Conservation (phyloP, 2,888 invertebrate species). For the Rhingia campestris region DNA sequence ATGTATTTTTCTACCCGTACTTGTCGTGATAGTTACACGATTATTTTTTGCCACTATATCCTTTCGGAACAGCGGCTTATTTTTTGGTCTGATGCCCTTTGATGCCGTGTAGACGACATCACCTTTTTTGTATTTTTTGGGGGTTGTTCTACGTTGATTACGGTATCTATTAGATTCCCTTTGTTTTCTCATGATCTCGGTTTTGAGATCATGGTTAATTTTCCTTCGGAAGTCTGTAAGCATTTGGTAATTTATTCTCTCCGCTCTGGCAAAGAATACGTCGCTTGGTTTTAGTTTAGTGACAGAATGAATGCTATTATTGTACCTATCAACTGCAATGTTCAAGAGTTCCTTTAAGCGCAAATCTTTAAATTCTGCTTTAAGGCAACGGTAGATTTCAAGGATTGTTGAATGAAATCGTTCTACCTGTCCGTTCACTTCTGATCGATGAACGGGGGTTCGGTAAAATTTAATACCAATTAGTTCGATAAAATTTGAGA, state of each 20-base stretch:
- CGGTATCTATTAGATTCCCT: no score
- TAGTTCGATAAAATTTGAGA: not conserved
- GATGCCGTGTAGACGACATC: no score
- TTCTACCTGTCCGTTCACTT: not conserved
- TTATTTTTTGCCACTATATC: no score
- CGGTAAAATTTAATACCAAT: not conserved
- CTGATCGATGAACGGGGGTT: not conserved
- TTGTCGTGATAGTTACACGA: no score
- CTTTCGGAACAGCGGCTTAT: no score
- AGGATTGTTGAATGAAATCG: not conserved
- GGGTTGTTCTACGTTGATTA: no score
- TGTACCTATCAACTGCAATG: conserved; percentile 2
- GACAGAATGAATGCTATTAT: conserved; percentile 8
- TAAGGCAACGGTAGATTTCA: conserved; percentile 7
- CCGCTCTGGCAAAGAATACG: conserved; percentile 6
- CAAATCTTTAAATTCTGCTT: not conserved
- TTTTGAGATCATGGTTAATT: not conserved
- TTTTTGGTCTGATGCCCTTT: no score
- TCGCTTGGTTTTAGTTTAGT: not conserved
- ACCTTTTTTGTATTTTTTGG: no score
- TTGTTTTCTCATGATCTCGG: no score
- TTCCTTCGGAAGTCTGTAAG: not conserved
- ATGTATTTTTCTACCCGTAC: no score
- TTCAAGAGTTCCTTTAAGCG: conserved; percentile 1
- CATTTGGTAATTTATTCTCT: conserved; percentile 9